Evolutionary conservation across 2,113 vertebrate genomes (phyloP), one percentile per base, ranked within the genome.

Genomic region (Tringa solitaria): DNA sequence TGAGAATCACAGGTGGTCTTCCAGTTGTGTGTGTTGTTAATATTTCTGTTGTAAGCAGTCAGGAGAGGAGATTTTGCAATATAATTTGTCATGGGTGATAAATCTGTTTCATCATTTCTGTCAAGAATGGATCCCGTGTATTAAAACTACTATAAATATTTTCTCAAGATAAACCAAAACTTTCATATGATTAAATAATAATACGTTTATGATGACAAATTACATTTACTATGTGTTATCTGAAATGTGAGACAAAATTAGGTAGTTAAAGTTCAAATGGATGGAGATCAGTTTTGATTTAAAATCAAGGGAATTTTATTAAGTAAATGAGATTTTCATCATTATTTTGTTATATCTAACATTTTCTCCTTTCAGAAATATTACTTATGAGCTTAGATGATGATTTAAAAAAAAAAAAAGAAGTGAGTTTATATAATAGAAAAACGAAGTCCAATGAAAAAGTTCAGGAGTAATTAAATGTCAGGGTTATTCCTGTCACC

Each of bases 101-200:
- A 99, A 99, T 99, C 98, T 97, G 92, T 98, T 99, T 99, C 98
- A 99, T 99, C 98, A 95, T 96, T 90, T 97, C 96, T 98, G 98
- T 98, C 97, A 98, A 97, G 96, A 97, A 95, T 97, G 98, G 98
- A 98, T 98, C 97, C 98, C 89, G 97, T 99, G 98, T 98, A 99
- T 99, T 98, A 98, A 99, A 99, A 99, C 97, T 84, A 98, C 98
- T 98, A 99, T 99, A 99, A 99, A 99, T 99, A 98, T 99, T 99
- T 99, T 98, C 97, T 98, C 98, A 90, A 98, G 97, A 98, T 96
- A 98, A 98, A 89, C 97, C 97, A 91, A 98, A 96, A 97, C 96
- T 98, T 98, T 99, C 98, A 99, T 98, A 98, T 98, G 98, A 98
- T 98, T 98, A 96, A 96, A 97, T 97, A 98, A 98, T 97, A 98